Conservation (phyloP, 2,113 vertebrate genomes). For the Ploceus nigricollis region DNA sequence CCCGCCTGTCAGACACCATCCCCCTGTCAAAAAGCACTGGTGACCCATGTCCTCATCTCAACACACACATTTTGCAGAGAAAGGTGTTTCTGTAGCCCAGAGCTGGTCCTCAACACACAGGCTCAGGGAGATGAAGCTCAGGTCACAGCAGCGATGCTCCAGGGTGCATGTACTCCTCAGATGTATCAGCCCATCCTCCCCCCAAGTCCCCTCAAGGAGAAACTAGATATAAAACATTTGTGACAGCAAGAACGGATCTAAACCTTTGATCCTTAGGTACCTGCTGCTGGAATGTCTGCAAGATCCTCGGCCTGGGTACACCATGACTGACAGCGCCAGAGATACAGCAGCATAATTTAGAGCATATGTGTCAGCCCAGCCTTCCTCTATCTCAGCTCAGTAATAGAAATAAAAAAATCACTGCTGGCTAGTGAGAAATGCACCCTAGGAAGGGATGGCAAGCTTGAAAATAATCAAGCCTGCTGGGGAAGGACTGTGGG, state of each 20-base stretch:
- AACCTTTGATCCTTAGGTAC: constrained; percentile 50
- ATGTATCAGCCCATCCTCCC: background rate
- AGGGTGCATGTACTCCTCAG: background rate
- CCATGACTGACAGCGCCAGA: background rate
- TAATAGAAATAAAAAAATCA: background rate
- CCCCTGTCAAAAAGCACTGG: background rate
- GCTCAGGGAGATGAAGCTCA: background rate
- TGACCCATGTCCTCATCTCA: background rate
- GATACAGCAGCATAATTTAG: constrained; percentile 33
- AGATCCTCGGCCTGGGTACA: background rate
- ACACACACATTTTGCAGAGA: background rate
- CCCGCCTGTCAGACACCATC: fast-evolving
- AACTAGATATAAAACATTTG: constrained; percentile 24
- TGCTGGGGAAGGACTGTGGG: background rate
- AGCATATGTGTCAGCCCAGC: background rate
- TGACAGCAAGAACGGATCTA: constrained; percentile 44
- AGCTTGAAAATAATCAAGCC: background rate
- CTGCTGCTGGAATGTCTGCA: background rate
- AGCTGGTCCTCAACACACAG: background rate
- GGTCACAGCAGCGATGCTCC: background rate
- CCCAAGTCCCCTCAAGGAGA: background rate
- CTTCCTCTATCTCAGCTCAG: background rate
- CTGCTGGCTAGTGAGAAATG: background rate
- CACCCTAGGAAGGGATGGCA: background rate
- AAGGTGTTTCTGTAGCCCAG: background rate